A percentile compares a stretch with the other conserved stretches of the same genome.
phyloP scores from a whole-genome alignment of 2,888 invertebrate genomes.

The Synanthedon vespiformis region DNA sequence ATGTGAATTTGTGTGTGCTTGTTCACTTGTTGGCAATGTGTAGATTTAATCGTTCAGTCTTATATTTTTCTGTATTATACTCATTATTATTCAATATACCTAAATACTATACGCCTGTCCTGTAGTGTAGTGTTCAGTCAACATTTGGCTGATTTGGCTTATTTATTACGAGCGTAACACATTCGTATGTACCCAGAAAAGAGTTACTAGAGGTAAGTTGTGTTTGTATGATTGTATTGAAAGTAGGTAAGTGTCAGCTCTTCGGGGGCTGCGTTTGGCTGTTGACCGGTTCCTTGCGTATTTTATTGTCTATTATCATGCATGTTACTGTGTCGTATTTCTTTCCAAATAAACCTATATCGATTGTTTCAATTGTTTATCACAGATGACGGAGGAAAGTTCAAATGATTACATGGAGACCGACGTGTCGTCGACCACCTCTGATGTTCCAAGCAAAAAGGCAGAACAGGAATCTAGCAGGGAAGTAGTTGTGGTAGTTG shows the following conservation, averaged over 20 bases:
- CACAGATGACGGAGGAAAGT: conserved; percentile 55
- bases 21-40: conserved; percentile 42
- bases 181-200: conserved; percentile 11
- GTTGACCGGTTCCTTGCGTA: conserved; percentile 49
- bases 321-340: background rate
- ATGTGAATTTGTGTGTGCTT: conserved; percentile 5
- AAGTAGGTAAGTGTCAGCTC: conserved; percentile 46
- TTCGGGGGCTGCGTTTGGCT: conserved; percentile 40
- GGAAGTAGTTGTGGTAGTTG: conserved; percentile 46
- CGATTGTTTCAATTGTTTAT: conserved; percentile 25
- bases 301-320: conserved; percentile 22
- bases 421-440: conserved; percentile 52
- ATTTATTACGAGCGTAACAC: background rate
- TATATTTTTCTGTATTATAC: conserved; percentile 20
- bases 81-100: background rate
- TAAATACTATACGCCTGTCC: background rate
- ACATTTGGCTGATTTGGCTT: background rate
- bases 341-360: conserved; percentile 17
- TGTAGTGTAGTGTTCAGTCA: too few relatives aligned
- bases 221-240: conserved; percentile 49
- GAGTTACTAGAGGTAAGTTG: conserved; percentile 39
- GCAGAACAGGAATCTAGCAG: conserved; percentile 34
- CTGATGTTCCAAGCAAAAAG: conserved; percentile 37
- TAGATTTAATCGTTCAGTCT: conserved; percentile 33
- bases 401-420: conserved; percentile 53